A percentile compares a stretch with the other conserved stretches of the same genome.
Evolutionary conservation across 35 echinoderm and acorn worm genomes (phyloP).

Genomic region (Amphiura filiformis): DNA sequence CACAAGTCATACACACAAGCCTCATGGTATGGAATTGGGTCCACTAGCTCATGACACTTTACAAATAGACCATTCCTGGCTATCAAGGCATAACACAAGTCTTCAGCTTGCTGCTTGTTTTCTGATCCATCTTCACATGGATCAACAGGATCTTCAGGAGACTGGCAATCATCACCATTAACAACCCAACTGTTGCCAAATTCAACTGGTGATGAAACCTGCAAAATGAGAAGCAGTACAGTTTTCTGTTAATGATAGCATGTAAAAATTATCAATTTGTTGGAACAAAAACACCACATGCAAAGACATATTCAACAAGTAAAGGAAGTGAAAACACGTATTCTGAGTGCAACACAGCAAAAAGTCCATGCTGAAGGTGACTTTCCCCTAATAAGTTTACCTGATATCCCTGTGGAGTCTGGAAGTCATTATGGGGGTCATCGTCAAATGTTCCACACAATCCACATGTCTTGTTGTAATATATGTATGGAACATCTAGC

Average conservation of each 20-base stretch:
- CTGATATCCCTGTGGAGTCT: constrained; percentile 27
- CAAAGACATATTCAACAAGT: no score
- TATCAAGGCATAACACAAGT: constrained; percentile 73
- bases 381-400: no score
- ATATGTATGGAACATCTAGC: not conserved
- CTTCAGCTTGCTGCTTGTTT: constrained; percentile 25
- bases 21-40: no score
- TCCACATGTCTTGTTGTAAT: constrained; percentile 32
- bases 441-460: constrained; percentile 67
- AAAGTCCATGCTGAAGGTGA: no score
- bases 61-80: constrained; percentile 36
- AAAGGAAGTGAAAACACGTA: no score
- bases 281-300: no score
- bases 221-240: not conserved
- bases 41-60: constrained; percentile 50
- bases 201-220: constrained; percentile 29
- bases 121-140: constrained; percentile 54
- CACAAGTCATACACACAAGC: no score
- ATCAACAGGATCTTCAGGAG: constrained; percentile 6
- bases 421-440: constrained; percentile 33
- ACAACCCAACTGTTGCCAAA: constrained; percentile 68
- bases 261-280: no score
- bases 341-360: no score
- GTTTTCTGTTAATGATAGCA: no score
- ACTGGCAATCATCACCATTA: not conserved